Percentiles rank a stretch among this genome's conserved stretches.
Evolutionary conservation across 1,140 invertebrate genomes (phyloP).

Genomic region (Sitophilus oryzae): DNA sequence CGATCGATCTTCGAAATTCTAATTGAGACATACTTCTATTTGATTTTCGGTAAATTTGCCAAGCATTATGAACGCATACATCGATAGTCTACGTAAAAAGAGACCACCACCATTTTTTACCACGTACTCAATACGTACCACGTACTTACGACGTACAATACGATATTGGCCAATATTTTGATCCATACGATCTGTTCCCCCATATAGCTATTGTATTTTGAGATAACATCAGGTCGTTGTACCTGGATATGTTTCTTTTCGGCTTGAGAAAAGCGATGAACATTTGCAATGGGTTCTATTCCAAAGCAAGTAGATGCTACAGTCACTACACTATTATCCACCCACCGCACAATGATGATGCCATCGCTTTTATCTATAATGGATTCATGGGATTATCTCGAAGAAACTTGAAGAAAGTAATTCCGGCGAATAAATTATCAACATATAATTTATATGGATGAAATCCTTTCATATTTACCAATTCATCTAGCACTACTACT

Average conservation of each 20-base stretch:
- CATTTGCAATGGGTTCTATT: neutral
- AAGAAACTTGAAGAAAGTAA: slow-evolving; percentile 6
- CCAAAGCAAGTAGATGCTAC: slow-evolving; percentile 7
- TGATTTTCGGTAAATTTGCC: neutral
- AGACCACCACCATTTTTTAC: slow-evolving; percentile 38
- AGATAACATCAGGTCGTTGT: slow-evolving; percentile 33
- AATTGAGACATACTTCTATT: slow-evolving; percentile 10
- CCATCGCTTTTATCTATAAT: slow-evolving; percentile 1
- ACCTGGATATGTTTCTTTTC: slow-evolving; percentile 17
- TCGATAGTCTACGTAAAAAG: slow-evolving; percentile 38
- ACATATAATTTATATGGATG: slow-evolving; percentile 7
- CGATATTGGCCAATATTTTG: slow-evolving; percentile 42
- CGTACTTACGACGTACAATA: too few relatives aligned
- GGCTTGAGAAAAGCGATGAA: slow-evolving; percentile 4
- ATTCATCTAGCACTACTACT: neutral
- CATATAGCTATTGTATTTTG: slow-evolving; percentile 41
- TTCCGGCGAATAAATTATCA: slow-evolving; percentile 6
- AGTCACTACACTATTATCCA: too few relatives aligned
- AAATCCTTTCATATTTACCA: slow-evolving; percentile 1
- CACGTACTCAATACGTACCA: slow-evolving; percentile 40
- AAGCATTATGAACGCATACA: slow-evolving; percentile 36
- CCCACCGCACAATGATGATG: too few relatives aligned
- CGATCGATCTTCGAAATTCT: slow-evolving; percentile 8
- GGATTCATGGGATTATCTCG: neutral
- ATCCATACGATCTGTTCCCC: slow-evolving; percentile 39